Percentiles rank a stretch among this genome's conserved stretches.
These are phyloP conservation scores for Ctenoplectra terminalis DNA, from an alignment of 1,140 invertebrate genomes.

Conservation along the genomic window DNA sequence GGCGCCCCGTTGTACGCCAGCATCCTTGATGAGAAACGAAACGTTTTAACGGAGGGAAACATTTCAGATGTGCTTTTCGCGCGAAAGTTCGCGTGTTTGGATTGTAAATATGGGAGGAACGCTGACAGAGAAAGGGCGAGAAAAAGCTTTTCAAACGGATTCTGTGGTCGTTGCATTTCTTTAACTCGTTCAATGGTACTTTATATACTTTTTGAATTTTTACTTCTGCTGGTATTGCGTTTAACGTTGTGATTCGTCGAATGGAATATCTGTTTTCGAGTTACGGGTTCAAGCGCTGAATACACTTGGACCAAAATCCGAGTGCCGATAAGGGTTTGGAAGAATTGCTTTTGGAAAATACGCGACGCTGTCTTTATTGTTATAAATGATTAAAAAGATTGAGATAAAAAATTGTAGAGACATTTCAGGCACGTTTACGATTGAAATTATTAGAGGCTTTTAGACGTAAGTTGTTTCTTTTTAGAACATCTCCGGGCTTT, in stretches of 20 bases:
- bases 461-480: not conserved
- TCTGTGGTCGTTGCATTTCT: not conserved
- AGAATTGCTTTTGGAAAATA: too few species aligned
- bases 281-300: not conserved
- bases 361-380: too few species aligned
- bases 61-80: not conserved
- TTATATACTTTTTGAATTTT: not conserved
- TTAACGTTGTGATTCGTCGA: not conserved
- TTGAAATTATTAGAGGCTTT: not conserved
- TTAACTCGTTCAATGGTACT: not conserved
- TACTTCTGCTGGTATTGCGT: not conserved
- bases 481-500: not conserved
- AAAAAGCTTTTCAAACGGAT: slow-evolving; percentile 19
- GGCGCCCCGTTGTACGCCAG: not conserved
- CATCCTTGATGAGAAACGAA: not conserved
- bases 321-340: too few species aligned
- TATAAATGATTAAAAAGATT: too few species aligned
- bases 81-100: slow-evolving; percentile 7
- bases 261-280: not conserved
- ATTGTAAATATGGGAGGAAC: slow-evolving; percentile 1
- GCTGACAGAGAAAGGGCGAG: not conserved
- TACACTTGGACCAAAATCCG: too few species aligned
- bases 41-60: slow-evolving; percentile 20
- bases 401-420: too few species aligned
- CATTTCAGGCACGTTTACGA: not conserved